Evolutionary conservation across 2,888 invertebrate genomes (phyloP).

Genomic region (Mesorhabditis sp.): DNA sequence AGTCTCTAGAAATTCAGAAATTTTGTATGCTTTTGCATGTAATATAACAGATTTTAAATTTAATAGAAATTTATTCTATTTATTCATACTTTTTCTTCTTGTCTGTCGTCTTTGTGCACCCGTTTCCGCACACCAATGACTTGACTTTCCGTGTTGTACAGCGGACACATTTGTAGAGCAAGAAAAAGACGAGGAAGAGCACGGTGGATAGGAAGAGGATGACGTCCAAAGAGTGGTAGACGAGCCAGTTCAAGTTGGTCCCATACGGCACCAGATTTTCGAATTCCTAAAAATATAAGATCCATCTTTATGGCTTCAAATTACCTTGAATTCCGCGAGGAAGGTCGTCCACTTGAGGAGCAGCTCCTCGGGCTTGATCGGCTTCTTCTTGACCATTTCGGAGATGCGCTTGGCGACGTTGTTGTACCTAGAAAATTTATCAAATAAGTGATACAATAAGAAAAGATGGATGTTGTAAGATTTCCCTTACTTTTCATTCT

Average conservation of each 20-base stretch:
- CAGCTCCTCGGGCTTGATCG: constrained; percentile 32
- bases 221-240: constrained; percentile 41
- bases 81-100: no score
- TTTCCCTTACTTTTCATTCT: constrained; percentile 12
- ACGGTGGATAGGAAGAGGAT: constrained; percentile 22
- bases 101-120: no score
- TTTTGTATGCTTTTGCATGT: no score
- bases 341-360: constrained; percentile 43
- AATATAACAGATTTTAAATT: no score
- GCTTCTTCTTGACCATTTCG: constrained; percentile 40
- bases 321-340: constrained; percentile 35
- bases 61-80: no score
- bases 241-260: constrained; percentile 33
- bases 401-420: constrained; percentile 26
- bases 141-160: no score
- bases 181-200: constrained; percentile 18
- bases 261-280: constrained; percentile 23
- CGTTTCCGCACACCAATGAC: no score
- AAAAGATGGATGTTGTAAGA: no score
- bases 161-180: constrained; percentile 15
- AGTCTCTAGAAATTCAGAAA: no score
- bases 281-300: no score
- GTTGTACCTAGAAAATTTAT: constrained; percentile 23
- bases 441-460: no score
- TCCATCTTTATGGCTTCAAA: no score